phyloP scores from a whole-genome alignment of 2,797 vertebrate genomes.

The Sebastes taczanowskii region DNA sequence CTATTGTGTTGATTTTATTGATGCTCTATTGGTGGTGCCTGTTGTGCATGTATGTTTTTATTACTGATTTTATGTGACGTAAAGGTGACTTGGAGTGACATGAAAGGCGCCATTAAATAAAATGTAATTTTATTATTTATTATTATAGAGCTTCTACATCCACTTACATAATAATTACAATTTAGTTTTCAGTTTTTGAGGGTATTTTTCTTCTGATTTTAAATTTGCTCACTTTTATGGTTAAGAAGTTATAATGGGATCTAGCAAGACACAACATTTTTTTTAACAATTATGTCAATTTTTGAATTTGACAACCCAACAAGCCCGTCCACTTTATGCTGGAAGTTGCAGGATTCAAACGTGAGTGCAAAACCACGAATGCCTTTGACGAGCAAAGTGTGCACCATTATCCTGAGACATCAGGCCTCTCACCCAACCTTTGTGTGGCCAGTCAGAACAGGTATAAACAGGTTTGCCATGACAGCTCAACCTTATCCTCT shows the following conservation, averaged over 20 bases:
- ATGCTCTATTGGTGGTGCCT: no score
- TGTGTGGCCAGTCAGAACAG: background rate
- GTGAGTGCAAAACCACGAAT: background rate
- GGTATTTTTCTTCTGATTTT: background rate
- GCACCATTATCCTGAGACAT: background rate
- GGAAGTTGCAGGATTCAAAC: background rate
- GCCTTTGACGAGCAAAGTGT: background rate
- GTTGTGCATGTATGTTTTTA: no score
- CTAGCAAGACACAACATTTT: background rate
- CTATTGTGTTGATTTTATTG: no score
- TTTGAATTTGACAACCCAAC: background rate
- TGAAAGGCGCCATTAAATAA: no score
- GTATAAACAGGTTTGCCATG: background rate
- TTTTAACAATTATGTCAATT: background rate
- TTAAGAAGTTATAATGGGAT: background rate
- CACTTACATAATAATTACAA: background rate
- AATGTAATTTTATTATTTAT: no score
- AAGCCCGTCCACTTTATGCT: background rate
- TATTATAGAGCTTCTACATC: background rate
- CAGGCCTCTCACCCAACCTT: background rate
- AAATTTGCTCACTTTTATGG: background rate
- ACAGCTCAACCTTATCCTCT: background rate
- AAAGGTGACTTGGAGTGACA: no score
- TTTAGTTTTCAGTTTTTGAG: background rate
- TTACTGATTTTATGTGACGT: no score